Base-by-base conservation (phyloP, 2,797 vertebrate genomes). In the Florisuga fusca region DNA sequence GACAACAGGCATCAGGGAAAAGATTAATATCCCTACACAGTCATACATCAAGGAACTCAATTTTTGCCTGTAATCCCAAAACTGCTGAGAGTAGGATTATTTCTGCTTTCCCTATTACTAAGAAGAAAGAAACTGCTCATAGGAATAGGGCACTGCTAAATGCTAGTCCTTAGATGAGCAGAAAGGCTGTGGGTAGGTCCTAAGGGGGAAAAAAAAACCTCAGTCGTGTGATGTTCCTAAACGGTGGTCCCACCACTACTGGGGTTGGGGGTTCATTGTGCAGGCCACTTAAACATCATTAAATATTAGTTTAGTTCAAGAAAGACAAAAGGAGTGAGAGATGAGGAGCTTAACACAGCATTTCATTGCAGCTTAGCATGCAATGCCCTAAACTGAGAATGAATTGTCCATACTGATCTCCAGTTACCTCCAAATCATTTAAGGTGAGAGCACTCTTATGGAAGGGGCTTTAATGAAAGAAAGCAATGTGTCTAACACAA, bases 41-140 rank as follows among this genome's bases (percentile, higher is more conserved):
- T 84, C 95, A 95, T 94, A 95, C 82, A 96, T 96, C 94, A 96
- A 95, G 89, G 69, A 95, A 91, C 90, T 93, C 94, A 95, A 91
- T 96, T 95, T 95, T 94, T 96, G 59, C 83, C 87, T 94, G 87
- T 96, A 96, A 96, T 96, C 96, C 95, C 89, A 74, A 94, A 96
- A 96, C 91, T 96, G 96, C 96, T 96, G 95, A 96, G 90, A 92
- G 92, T 89, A 94, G 96, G 93, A 95, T 95, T 94, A 95, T 94
- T 94, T 90, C 82, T 95, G 62, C 82, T 81, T 94, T 94, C 73
- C 57, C 89, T 91, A 83, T 96, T 93, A 84, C 57, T 73, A 86
- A 59, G 75, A 93, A 95, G 79, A 93, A 94, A 89, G 79, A 83
- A 95, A 81, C 27, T 0, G 6, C 89, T 95, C 79, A 69, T 66